A percentile compares a stretch with the other conserved stretches of the same genome.
These are phyloP conservation scores for Microctonus aethiopoides DNA, from an alignment of 2,888 invertebrate genomes.

Conservation along the genomic window DNA sequence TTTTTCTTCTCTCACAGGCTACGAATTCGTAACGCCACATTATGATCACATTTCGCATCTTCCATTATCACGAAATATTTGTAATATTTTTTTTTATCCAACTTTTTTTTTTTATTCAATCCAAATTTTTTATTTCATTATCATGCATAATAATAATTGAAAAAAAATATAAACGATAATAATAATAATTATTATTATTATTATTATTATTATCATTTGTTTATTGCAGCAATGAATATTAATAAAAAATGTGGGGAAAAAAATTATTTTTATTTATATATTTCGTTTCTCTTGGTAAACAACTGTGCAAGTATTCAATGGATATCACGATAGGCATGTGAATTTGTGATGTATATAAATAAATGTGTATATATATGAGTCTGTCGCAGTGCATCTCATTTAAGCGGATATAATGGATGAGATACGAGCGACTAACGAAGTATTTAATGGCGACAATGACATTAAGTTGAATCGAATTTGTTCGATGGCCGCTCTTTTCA, in stretches of 20 bases:
- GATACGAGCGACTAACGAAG: conserved; percentile 50
- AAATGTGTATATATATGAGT: conserved; percentile 9
- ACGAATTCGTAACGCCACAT: conserved; percentile 25
- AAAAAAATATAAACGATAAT: not conserved
- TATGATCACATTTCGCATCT: conserved; percentile 29
- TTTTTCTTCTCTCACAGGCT: conserved; percentile 19
- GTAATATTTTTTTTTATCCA: conserved; percentile 2
- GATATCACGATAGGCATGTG: not conserved
- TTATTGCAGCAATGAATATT: not conserved
- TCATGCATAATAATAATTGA: not conserved
- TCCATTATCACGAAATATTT: conserved; percentile 18
- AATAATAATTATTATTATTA: too few species aligned
- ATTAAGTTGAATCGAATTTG: conserved; percentile 45
- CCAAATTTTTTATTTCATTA: not conserved
- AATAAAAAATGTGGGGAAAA: not conserved
- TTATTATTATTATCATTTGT: not conserved
- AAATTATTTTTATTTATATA: conserved; percentile 14
- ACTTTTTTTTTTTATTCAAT: not conserved
- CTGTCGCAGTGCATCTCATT: not conserved
- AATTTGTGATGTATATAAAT: conserved; percentile 4
- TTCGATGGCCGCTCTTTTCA: not conserved
- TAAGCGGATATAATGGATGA: conserved; percentile 40
- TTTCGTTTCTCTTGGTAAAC: not conserved
- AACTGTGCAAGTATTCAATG: conserved; percentile 17
- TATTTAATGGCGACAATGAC: conserved; percentile 50